phyloP scores from a whole-genome alignment of 2,113 vertebrate species.

The Xiphophorus couchianus region DNA sequence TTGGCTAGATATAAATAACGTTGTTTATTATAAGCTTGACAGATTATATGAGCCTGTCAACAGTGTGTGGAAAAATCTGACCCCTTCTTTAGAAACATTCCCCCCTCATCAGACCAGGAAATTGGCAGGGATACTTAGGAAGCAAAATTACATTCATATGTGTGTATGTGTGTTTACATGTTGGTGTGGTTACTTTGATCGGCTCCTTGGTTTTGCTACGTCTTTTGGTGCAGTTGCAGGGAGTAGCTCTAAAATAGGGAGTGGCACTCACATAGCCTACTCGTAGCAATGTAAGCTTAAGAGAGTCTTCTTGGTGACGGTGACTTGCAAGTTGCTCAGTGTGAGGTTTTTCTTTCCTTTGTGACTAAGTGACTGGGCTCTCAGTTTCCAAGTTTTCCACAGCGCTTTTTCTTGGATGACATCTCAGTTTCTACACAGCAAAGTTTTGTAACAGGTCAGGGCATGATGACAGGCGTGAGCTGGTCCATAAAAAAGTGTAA shows the following conservation, averaged over 20 bases:
- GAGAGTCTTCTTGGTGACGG: constrained; percentile 29
- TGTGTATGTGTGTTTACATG: constrained; percentile 23
- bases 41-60: constrained; percentile 12
- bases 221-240: constrained; percentile 26
- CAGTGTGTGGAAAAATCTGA: constrained; percentile 22
- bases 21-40: constrained; percentile 37
- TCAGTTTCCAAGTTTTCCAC: constrained; percentile 46
- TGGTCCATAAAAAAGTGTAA: constrained; percentile 35
- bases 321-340: constrained; percentile 24
- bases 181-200: constrained; percentile 32
- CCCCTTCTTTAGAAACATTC: constrained; percentile 12
- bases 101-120: background rate
- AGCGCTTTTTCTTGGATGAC: constrained; percentile 30
- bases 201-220: constrained; percentile 36
- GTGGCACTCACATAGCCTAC: constrained; percentile 24
- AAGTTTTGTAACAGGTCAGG: constrained; percentile 28
- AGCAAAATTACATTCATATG: constrained; percentile 6
- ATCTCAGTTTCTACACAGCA: background rate
- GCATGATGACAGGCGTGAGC: background rate
- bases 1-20: constrained; percentile 50
- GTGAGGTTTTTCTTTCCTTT: constrained; percentile 10
- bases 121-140: background rate
- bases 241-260: constrained; percentile 53
- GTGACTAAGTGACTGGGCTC: constrained; percentile 42
- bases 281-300: constrained; percentile 8